Percentiles rank a stretch among this genome's conserved stretches.
Conservation (phyloP, 2,888 invertebrate genomes). For the Lacanobia oleracea region DNA sequence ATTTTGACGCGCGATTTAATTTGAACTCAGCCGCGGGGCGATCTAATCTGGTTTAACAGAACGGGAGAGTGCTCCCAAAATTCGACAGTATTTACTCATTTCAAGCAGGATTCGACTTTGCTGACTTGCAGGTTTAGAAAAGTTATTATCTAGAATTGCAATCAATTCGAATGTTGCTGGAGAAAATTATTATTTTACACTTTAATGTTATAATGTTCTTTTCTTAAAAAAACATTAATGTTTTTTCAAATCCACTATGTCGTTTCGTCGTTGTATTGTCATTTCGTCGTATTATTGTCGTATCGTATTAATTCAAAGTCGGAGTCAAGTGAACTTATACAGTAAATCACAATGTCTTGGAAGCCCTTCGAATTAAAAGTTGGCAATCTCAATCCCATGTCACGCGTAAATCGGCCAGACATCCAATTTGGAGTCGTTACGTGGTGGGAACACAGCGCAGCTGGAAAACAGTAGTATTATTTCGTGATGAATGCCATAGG, state of each 20-base stretch:
- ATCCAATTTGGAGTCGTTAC: slow-evolving; percentile 82
- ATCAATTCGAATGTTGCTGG: neutral
- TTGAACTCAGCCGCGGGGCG: slow-evolving; percentile 39
- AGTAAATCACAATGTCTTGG: slow-evolving; percentile 28
- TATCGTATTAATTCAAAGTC: neutral
- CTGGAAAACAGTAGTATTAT: slow-evolving; percentile 45
- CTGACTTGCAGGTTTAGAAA: neutral
- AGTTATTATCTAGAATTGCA: neutral
- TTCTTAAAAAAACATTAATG: neutral
- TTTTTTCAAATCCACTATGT: too few relatives aligned
- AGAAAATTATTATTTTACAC: neutral
- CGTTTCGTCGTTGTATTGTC: neutral
- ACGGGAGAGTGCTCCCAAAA: slow-evolving; percentile 2
- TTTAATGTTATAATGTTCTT: neutral
- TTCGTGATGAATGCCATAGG: slow-evolving; percentile 6
- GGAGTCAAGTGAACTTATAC: slow-evolving; percentile 2
- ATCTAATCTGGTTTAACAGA: slow-evolving; percentile 24
- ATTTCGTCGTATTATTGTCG: neutral
- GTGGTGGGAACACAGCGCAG: slow-evolving; percentile 45
- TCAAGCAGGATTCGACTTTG: slow-evolving; percentile 19
- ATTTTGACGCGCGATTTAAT: slow-evolving; percentile 25
- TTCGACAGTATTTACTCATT: slow-evolving; percentile 37
- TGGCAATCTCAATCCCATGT: slow-evolving; percentile 76
- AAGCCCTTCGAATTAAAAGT: slow-evolving; percentile 76
- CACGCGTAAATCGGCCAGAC: slow-evolving; percentile 80